A percentile compares a stretch with the other conserved stretches of the same genome.
These are phyloP conservation scores for Luidia sarsii DNA, from an alignment of 53 echinoderm and acorn worm genomes.

Conservation along the genomic window DNA sequence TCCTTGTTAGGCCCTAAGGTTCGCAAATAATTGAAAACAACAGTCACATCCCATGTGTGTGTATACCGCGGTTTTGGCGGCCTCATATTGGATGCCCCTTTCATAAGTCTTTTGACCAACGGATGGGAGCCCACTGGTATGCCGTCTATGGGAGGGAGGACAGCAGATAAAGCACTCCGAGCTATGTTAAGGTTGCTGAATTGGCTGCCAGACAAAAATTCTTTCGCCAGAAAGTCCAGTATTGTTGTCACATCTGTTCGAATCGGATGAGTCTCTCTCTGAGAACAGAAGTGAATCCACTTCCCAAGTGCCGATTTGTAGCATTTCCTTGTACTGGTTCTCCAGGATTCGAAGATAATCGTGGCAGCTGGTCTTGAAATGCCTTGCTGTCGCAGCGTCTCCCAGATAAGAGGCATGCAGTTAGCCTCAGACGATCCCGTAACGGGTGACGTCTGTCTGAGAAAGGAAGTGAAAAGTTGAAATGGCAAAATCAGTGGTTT, in stretches of 20 bases:
- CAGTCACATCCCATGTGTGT: constrained; percentile 16
- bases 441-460: too few species aligned
- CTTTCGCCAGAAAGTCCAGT: too few species aligned
- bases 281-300: neutral
- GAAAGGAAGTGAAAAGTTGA: too few species aligned
- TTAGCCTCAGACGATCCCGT: too few species aligned
- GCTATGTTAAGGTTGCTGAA: neutral
- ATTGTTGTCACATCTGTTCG: too few species aligned
- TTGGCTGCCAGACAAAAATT: too few species aligned
- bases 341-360: neutral
- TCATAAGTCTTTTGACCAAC: neutral
- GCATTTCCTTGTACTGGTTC: too few species aligned
- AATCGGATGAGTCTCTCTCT: too few species aligned
- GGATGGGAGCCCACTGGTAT: constrained; percentile 1
- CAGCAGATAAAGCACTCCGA: neutral
- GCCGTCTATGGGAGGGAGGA: neutral
- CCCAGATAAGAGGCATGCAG: too few species aligned
- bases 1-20: neutral
- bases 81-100: constrained; percentile 3
- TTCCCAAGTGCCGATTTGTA: neutral
- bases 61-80: neutral
- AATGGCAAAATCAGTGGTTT: too few species aligned
- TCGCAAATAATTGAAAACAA: neutral
- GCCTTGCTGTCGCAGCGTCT: too few species aligned
- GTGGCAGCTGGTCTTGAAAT: neutral